A percentile compares a stretch with the other conserved stretches of the same genome.
phyloP scores from a whole-genome alignment of 2,888 invertebrate species.

The Parasteatoda lunata region DNA sequence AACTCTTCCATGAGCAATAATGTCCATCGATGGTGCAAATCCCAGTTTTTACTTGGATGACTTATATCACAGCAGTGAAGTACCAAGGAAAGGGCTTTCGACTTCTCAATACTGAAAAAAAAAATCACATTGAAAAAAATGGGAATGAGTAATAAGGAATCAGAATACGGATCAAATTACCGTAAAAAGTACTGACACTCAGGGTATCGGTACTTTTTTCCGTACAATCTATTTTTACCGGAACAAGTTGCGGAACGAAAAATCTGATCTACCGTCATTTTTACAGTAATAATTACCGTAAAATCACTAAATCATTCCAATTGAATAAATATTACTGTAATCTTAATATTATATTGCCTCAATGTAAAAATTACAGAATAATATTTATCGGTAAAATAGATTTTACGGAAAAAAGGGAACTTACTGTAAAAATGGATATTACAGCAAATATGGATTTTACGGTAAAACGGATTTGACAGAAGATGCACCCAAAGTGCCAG shows the following conservation, averaged over 20 bases:
- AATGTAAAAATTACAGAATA: neutral
- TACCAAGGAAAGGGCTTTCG: constrained; percentile 91
- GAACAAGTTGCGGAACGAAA: neutral
- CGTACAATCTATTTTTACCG: neutral
- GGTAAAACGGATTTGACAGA: too few relatives aligned
- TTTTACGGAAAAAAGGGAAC: neutral
- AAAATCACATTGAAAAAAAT: neutral
- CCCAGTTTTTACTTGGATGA: constrained; percentile 90
- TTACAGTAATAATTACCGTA: too few relatives aligned
- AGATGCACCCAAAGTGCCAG: too few relatives aligned
- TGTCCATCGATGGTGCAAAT: constrained; percentile 87
- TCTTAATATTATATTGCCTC: neutral
- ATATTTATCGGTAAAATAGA: too few relatives aligned
- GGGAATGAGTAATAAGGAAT: too few relatives aligned
- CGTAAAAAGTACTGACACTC: neutral
- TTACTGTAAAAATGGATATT: neutral
- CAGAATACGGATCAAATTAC: neutral
- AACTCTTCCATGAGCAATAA: constrained; percentile 91
- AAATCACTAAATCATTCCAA: too few relatives aligned
- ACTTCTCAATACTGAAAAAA: constrained; percentile 85
- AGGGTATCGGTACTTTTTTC: neutral
- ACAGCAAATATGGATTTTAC: too few relatives aligned
- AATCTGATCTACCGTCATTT: too few relatives aligned
- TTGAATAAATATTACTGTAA: too few relatives aligned
- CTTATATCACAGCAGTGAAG: constrained; percentile 97